Conservation (phyloP, 2,113 vertebrate genomes). For the Setophaga kirtlandii region DNA sequence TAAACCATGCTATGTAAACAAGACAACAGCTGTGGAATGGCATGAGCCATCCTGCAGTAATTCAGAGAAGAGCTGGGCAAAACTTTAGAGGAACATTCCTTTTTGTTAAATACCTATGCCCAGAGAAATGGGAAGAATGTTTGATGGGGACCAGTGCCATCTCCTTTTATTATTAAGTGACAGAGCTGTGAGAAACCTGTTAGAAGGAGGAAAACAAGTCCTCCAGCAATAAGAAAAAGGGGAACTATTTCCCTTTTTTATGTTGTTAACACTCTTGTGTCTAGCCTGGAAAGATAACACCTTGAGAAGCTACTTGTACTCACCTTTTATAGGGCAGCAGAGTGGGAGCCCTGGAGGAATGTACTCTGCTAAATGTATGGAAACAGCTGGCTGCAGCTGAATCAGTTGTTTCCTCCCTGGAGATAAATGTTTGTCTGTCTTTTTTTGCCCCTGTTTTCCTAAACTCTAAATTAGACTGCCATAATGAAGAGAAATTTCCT, state of each 20-base stretch:
- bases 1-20: slow-evolving; percentile 73
- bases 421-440: slow-evolving; percentile 19
- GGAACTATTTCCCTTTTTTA: background rate
- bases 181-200: background rate
- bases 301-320: background rate
- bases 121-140: slow-evolving; percentile 19
- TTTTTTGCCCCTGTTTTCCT: background rate
- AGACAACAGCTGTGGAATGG: slow-evolving; percentile 71
- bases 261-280: background rate
- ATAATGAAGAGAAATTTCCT: background rate
- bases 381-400: slow-evolving; percentile 59
- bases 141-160: background rate
- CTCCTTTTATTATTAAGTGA: background rate
- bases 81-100: slow-evolving; percentile 51
- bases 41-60: background rate
- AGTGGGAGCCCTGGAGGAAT: background rate
- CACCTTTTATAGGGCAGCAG: slow-evolving; percentile 45
- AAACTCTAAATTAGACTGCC: slow-evolving; percentile 1
- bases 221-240: background rate
- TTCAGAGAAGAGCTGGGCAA: slow-evolving; percentile 41
- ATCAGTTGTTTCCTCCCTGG: slow-evolving; percentile 45
- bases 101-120: slow-evolving; percentile 26
- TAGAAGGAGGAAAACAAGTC: background rate
- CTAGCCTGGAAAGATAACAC: background rate
- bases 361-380: slow-evolving; percentile 50